Base-by-base conservation (phyloP, 1,140 invertebrate species). In the Diachasmimorpha longicaudata region DNA sequence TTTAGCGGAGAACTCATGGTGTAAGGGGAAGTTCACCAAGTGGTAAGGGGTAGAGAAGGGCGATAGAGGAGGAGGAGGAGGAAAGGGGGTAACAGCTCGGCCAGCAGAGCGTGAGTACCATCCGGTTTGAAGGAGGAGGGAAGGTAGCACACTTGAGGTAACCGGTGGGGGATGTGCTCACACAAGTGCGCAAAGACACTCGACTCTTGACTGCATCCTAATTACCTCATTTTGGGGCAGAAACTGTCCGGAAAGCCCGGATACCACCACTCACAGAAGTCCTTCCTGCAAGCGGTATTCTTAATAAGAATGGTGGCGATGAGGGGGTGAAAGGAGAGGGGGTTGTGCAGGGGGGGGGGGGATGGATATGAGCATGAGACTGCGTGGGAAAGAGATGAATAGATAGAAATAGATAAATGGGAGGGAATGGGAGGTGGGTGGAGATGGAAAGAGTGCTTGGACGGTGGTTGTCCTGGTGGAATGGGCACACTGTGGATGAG, bases 201-300 rank as follows among this genome's bases (percentile, higher is more conserved):
- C 75, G 37, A 19, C 80, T 78, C 82, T 86, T 81, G 83, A 86
- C 83, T 87, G 86, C 85, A 88, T 88, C 81, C 85, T 88, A 88
- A 88, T 88, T 88, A 86, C 86, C 86, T 87, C 85, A 88, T 88
- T 88, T 86, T 19, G 36, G 80, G 72, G 79, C 80, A 79, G 74
- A 85, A 86, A 87, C 86, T 86, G 83, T 81, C 81, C 84, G 83
- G 85, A 87, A 75, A 86, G 83, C 81, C 77, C 69, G 82, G 79
- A 84, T 83, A 82, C 77, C 79, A 69, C 76, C 75, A 78, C 77
- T 77, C 66, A 74, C 69, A 25, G 5, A 68, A 42, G 79, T 78
- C 76, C 72, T 71, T 48, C 46, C 46, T 71, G 36, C 44, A 5
- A 14, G 14, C 19, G 42, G 69, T 16, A 72, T 68, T 74, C 72